Evolutionary conservation across 2,888 invertebrate species (phyloP).

Genomic region (Drosophila yooni): DNA sequence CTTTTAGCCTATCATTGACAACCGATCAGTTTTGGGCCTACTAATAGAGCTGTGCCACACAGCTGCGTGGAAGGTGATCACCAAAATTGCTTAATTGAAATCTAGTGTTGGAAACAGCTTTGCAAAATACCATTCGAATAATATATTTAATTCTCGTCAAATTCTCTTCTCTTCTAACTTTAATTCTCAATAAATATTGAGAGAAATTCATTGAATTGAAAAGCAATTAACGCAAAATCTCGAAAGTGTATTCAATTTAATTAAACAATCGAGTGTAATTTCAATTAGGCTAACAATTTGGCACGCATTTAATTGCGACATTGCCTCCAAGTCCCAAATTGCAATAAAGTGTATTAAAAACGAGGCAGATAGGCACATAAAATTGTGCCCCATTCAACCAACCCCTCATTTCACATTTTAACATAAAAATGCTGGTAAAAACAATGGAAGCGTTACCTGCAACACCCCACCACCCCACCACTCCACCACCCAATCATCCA

Average conservation of each 20-base stretch:
- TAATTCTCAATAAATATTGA: background rate
- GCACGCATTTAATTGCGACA: conserved; percentile 72
- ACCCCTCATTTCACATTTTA: conserved; percentile 66
- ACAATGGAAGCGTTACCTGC: conserved; percentile 56
- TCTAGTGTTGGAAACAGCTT: background rate
- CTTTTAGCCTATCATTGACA: conserved; percentile 67
- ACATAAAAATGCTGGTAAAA: conserved; percentile 74
- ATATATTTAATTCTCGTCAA: background rate
- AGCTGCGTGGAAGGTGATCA: conserved; percentile 9
- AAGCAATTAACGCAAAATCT: conserved; percentile 50
- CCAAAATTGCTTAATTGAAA: conserved; percentile 22
- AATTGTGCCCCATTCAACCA: conserved; percentile 14
- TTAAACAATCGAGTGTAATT: conserved; percentile 70
- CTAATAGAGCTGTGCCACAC: conserved; percentile 50
- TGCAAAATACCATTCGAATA: background rate
- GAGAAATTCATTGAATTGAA: conserved; percentile 4
- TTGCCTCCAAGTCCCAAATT: conserved; percentile 61
- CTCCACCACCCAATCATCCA: background rate
- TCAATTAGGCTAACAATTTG: conserved; percentile 74
- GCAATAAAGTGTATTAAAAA: conserved; percentile 81
- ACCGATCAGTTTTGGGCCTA: conserved; percentile 47
- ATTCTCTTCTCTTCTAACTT: background rate
- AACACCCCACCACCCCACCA: conserved; percentile 6
- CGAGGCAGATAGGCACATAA: conserved; percentile 50
- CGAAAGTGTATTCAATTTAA: conserved; percentile 56